A percentile compares a stretch with the other conserved stretches of the same genome.
These are phyloP conservation scores for Ophion obscuratus DNA, from an alignment of 2,888 invertebrate genomes.

Conservation along the genomic window DNA sequence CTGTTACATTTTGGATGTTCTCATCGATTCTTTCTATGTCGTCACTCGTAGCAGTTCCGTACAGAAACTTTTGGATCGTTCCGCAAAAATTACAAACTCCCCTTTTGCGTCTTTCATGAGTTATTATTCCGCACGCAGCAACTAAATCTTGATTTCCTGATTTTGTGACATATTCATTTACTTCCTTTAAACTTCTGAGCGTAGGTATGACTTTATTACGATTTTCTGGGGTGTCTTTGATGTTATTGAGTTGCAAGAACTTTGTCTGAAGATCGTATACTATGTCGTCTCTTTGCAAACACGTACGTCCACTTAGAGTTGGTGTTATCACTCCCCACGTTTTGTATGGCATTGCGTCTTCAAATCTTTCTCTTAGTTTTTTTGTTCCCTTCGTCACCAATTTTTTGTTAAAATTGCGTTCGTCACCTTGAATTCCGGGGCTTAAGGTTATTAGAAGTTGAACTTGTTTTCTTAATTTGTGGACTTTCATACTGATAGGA, in stretches of 20 bases:
- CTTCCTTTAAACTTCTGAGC: slow-evolving; percentile 38
- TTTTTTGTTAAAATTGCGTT: not conserved
- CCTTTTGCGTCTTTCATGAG: too few species aligned
- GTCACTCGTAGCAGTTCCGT: slow-evolving; percentile 27
- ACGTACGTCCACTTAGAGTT: slow-evolving; percentile 2
- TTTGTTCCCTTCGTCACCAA: not conserved
- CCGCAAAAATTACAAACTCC: slow-evolving; percentile 25
- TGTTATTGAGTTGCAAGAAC: slow-evolving; percentile 36
- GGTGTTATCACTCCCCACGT: too few species aligned
- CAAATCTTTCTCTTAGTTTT: too few species aligned
- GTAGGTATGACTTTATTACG: slow-evolving; percentile 41
- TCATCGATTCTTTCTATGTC: slow-evolving; percentile 28
- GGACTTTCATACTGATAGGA: slow-evolving; percentile 27
- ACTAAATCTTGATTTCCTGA: not conserved
- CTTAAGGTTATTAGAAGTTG: slow-evolving; percentile 31
- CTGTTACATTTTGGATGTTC: not conserved
- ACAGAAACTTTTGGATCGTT: slow-evolving; percentile 33
- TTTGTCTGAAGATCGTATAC: slow-evolving; percentile 28
- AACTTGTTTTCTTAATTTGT: not conserved
- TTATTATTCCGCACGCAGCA: too few species aligned
- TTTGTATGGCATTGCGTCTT: too few species aligned
- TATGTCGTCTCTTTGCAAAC: slow-evolving; percentile 28
- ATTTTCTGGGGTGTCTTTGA: slow-evolving; percentile 34
- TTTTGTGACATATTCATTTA: slow-evolving; percentile 29
- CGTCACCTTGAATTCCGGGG: not conserved